phyloP scores from a whole-genome alignment of 1,140 invertebrate species.

The Trissolcus basalis region DNA sequence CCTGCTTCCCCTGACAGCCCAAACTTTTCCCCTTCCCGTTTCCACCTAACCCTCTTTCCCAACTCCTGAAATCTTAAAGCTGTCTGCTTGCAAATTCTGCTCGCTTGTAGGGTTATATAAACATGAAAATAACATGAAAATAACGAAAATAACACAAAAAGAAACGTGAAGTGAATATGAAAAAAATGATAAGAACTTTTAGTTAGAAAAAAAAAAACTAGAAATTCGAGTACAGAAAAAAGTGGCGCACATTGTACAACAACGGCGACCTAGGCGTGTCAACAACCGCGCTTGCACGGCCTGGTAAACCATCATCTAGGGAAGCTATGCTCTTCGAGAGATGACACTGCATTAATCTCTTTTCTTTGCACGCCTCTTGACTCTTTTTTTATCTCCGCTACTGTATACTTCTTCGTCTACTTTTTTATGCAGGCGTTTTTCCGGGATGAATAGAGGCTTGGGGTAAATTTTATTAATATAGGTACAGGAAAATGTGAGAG shows the following conservation, averaged over 20 bases:
- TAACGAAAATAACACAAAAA: conserved; percentile 2
- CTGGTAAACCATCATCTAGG: conserved; percentile 20
- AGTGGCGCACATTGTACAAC: conserved; percentile 8
- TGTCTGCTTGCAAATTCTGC: conserved; percentile 27
- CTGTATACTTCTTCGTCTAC: too few species aligned
- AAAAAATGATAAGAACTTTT: too few species aligned
- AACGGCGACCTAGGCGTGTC: conserved; percentile 29
- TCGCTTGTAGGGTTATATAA: conserved; percentile 22
- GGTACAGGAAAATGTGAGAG: too few species aligned
- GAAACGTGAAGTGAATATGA: not conserved
- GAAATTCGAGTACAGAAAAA: not conserved
- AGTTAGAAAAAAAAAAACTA: conserved; percentile 10
- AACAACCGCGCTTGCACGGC: conserved; percentile 42
- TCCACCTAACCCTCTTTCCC: conserved; percentile 32
- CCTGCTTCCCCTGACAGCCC: conserved; percentile 66
- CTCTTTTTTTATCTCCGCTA: too few species aligned
- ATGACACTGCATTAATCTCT: conserved; percentile 29
- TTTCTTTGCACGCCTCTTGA: conserved; percentile 2
- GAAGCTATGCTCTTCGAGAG: conserved; percentile 23
- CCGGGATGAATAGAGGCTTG: not conserved
- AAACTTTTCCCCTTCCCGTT: conserved; percentile 22
- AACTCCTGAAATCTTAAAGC: conserved; percentile 37
- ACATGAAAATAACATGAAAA: too few species aligned
- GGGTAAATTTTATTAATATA: conserved; percentile 7
- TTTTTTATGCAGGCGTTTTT: not conserved